Base-by-base conservation (phyloP, 1,140 invertebrate genomes). In the Charaxes varanes region DNA sequence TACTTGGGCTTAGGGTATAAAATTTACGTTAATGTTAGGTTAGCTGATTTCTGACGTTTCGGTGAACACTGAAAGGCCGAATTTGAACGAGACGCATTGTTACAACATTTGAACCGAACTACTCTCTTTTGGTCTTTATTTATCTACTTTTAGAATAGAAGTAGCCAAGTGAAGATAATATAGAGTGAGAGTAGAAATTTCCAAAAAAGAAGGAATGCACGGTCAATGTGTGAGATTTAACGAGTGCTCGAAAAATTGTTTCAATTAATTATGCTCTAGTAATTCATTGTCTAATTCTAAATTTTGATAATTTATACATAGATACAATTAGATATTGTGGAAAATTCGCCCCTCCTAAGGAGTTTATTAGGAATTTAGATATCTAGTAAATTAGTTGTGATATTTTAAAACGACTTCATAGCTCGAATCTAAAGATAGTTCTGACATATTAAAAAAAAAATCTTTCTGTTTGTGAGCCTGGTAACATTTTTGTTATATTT, bases 171-270 rank as follows among this genome's bases (percentile, higher is more conserved):
- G 65, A 76, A 76, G 65, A 77, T 51, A 68, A 66, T 67, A 47
- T 63, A 71, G 69, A 71, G 55, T 66, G 60, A 70, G 55, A 72
- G 61, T 66, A 62, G 63, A 76, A 69, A 71, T 52, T 60, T 66
- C 57, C 64, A 74, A 67, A 67, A n/a, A 72, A 73, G 74, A 77
- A 79, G 74, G 62, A 70, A 72, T 70, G 64, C 62, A 78, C 67
- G 78, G 73, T 65, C 69, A 79, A 76, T 80, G 78, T 82, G 78
- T 82, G 69, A 79, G 69, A 71, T 78, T 82, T 82, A 82, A 82
- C 78, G 67, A 82, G 78, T 82, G 78, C 78, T 78, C 60, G 59
- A 77, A n/a, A n/a, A 76, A 76, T 74, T 78, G 69, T 64, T 77
- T 65, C 74, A 76, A 81, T 71, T 72, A 66, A 70, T 81, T 81